A percentile compares a stretch with the other conserved stretches of the same genome.
Evolutionary conservation across 2,113 vertebrate species (phyloP).

Genomic region (Struthio camelus): DNA sequence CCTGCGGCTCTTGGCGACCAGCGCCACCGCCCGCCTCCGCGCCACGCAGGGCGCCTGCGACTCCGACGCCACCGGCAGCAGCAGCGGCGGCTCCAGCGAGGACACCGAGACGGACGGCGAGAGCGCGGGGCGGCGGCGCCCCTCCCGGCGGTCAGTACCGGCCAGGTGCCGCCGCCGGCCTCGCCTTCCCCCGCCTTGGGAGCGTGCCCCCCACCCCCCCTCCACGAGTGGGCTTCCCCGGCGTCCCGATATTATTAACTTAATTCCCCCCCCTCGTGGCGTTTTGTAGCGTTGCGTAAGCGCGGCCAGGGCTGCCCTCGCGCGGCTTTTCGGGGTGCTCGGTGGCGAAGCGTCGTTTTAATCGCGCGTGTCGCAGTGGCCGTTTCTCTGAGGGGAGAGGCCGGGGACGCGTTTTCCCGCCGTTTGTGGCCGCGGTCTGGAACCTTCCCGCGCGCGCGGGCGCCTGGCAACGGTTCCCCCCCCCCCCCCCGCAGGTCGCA

Average conservation of each 20-base stretch:
- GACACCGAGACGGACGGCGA: conserved; percentile 57
- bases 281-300: too few species aligned
- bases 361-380: rapidly evolving
- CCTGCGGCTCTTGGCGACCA: background rate
- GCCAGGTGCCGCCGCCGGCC: background rate
- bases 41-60: conserved; percentile 67
- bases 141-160: background rate
- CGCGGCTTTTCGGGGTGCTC: background rate
- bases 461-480: too few species aligned
- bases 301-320: rapidly evolving
- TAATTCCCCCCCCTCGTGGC: too few species aligned
- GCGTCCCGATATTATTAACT: too few species aligned
- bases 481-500: too few species aligned
- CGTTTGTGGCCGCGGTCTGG: background rate
- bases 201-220: background rate
- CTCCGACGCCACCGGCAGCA: conserved; percentile 73
- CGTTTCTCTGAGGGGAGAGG: background rate
- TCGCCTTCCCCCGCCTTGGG: too few species aligned
- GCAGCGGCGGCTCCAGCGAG: background rate
- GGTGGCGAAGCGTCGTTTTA: background rate
- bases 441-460: background rate
- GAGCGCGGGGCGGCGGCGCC: background rate
- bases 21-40: conserved; percentile 59
- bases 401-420: background rate
- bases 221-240: background rate